phyloP scores from a whole-genome alignment of 2,797 vertebrate genomes.

The Melanotaenia trifasciata region DNA sequence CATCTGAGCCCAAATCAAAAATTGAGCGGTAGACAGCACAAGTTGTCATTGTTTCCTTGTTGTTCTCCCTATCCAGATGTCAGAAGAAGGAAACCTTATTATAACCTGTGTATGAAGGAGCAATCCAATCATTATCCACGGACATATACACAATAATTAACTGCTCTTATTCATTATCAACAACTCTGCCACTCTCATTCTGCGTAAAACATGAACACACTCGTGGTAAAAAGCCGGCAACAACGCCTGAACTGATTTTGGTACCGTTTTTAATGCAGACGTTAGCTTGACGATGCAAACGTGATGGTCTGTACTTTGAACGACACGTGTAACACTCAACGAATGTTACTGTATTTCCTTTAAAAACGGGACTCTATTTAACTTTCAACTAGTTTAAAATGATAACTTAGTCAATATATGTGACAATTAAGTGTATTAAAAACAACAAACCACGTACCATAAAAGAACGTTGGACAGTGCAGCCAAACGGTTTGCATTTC shows the following conservation, averaged over 20 bases:
- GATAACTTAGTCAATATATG: neutral
- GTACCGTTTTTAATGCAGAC: neutral
- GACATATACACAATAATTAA: neutral
- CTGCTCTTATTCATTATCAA: neutral
- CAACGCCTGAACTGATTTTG: neutral
- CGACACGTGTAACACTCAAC: slow-evolving; percentile 31
- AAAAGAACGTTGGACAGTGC: neutral
- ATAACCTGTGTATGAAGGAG: neutral
- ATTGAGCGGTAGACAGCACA: slow-evolving; percentile 57
- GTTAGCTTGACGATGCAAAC: slow-evolving; percentile 31
- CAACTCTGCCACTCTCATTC: neutral
- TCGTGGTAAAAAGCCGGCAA: neutral
- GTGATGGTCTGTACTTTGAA: slow-evolving; percentile 8
- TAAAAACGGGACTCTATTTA: neutral
- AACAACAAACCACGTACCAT: slow-evolving; percentile 49
- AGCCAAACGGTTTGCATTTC: neutral
- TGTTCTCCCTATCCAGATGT: slow-evolving; percentile 10
- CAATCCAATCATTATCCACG: neutral
- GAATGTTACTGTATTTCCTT: neutral
- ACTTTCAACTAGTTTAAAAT: neutral
- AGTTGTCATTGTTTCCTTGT: slow-evolving; percentile 46
- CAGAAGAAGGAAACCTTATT: neutral
- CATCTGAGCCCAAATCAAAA: slow-evolving; percentile 70
- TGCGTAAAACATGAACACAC: neutral
- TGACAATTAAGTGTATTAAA: neutral